Base-by-base conservation (phyloP, 1,140 invertebrate genomes). In the Agrilus planipennis region DNA sequence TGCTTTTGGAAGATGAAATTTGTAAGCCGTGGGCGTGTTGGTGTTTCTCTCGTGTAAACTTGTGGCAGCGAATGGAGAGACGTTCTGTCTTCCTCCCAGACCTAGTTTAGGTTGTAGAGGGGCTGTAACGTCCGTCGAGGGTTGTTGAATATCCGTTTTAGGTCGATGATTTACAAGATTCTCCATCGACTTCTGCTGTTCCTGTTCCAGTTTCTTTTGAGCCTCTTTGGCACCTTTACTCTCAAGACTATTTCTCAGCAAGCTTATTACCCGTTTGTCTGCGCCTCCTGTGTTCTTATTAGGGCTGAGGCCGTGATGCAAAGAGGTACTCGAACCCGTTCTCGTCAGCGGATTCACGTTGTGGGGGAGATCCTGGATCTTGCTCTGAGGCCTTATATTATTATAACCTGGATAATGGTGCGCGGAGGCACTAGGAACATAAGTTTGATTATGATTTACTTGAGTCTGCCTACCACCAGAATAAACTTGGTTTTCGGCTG, bases 161-260 rank as follows among this genome's bases (percentile, higher is more conserved):
- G 45, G 44, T 27, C 44, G 34, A 40, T 49, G 45, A 12, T 29
- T 35, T 6, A 5, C 5, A 27, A 30, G 15, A 10, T 49, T 44
- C 16, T 51, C 20, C 21, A 38, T 39, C 23, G 46, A 19, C n/a
- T 42, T 50, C 14, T 41, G 17, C 19, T 46, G 46, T 40, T 51
- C 45, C 34, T 60, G 61, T 44, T 65, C 64, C 27, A 49, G 49
- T 41, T 60, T 55, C 50, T 68, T 67, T 42, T 65, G 51, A 17
- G 57, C 57, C 36, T 77, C 73, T 31, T 65, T 61, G 37, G 67
- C 70, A 41, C 72, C 74, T 55, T 77, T 79, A 21, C 70, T 76
- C 61, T 82, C 78, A 43, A 81, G 60, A 54, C 72, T 81, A 45
- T 73, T 79, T 47, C 79, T 66, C 27, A 83, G 53, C 39, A 81